Evolutionary conservation across 2,113 vertebrate species (phyloP), one percentile per base, ranked within the genome.

Genomic region (Platanista minor): DNA sequence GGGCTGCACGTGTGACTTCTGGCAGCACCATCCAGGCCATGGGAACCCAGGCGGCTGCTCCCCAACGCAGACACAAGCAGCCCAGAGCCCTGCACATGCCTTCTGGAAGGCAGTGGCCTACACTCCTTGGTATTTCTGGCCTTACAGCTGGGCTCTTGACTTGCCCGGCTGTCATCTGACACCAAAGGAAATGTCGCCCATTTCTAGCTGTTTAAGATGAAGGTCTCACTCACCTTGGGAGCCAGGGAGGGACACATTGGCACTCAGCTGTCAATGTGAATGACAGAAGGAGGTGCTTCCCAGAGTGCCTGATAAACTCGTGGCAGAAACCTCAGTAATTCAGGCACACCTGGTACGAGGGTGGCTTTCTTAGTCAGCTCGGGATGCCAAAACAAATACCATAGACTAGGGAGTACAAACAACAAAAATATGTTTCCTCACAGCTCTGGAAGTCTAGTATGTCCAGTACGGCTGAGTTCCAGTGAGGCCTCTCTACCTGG

Each of bases 1-100:
- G 96, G 95, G 92, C 95, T 95, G 92, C 83, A 94, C 97, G 97
- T 98, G 91, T 97, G 97, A 98, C 97, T 98, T 97, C 96, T 98
- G 97, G 97, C 97, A 98, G 97, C 92, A 39, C 92, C 85, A 81
- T 29, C 23, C 74, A 39, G 86, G 33, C 49, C 52, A 13, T 12
- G 46, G 57, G n/a, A 93, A 89, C 23, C 39, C 39, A 5, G 1
- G 46, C 14, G 0, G 69, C 82, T 8, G 14, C 61, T 94, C 71
- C 72, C 71, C 69, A 49, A 1, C 2, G 0, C 31, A 12, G 31
- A 78, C 39, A 52, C 72, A n/a, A 1, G 31, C 29, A 52, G 78
- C 9, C 69, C 66, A 61, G 49, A 27, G 27, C 23, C 64, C 21
- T 43, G 17, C 6, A 20, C 25, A 15, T 1, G 52, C 80, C 33